Percentiles rank a stretch among this genome's conserved stretches.
phyloP scores from a whole-genome alignment of 2,888 invertebrate species.

The Flexamia atlantica region DNA sequence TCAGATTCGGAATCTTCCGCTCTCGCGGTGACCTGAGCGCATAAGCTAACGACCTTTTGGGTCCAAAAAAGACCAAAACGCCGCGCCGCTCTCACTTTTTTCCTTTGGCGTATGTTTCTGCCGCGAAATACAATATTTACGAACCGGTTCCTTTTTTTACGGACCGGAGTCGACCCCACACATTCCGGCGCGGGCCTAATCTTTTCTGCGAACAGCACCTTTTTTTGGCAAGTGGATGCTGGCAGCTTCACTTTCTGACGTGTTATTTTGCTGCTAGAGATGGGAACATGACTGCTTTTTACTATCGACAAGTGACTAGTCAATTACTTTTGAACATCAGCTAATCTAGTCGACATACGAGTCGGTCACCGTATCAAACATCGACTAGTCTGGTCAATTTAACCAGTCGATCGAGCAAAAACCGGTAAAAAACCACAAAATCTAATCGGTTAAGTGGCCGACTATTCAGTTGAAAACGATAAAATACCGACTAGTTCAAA shows the following conservation, averaged over 20 bases:
- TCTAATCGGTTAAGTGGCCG: too few species aligned
- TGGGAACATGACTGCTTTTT: too few species aligned
- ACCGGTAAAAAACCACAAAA: too few species aligned
- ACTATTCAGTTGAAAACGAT: too few species aligned
- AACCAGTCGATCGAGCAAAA: too few species aligned
- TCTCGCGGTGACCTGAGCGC: constrained; percentile 8
- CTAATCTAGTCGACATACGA: too few species aligned
- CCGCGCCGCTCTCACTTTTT: constrained; percentile 44
- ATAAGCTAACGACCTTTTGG: constrained; percentile 38
- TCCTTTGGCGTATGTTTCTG: constrained; percentile 32
- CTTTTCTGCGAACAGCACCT: constrained; percentile 37
- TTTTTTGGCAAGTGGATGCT: constrained; percentile 16
- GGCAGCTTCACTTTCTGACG: constrained; percentile 13
- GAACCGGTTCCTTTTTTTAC: constrained; percentile 53
- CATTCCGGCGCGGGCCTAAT: constrained; percentile 38
- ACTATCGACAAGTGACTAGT: too few species aligned
- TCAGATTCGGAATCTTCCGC: constrained; percentile 44
- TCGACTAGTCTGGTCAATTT: too few species aligned
- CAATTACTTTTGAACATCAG: too few species aligned
- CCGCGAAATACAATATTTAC: constrained; percentile 58
- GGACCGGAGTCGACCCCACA: constrained; percentile 6
- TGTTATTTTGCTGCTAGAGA: neutral
- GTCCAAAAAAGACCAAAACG: constrained; percentile 31
- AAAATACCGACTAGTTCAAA: too few species aligned
- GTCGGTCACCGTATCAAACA: too few species aligned